These are phyloP conservation scores for Cataglyphis altisquamis DNA, from an alignment of 2,888 invertebrate genomes.

Conservation along the genomic window DNA sequence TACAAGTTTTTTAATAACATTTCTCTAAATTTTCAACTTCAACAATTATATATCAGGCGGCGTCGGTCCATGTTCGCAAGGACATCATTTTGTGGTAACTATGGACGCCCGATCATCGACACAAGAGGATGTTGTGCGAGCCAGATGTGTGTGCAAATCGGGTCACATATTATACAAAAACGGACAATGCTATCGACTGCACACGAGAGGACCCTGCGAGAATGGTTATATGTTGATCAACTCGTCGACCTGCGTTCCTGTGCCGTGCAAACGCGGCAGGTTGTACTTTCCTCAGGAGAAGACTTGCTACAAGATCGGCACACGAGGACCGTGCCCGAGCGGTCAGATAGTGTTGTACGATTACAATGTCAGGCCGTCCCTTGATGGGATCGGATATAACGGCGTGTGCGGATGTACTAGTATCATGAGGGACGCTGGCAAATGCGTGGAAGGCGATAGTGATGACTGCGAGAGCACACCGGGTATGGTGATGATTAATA, in stretches of 20 bases:
- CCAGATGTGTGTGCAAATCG: constrained; percentile 90
- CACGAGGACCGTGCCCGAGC: constrained; percentile 91
- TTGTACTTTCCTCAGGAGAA: constrained; percentile 92
- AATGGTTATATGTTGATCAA: constrained; percentile 90
- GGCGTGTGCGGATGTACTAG: constrained; percentile 92
- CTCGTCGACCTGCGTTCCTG: constrained; percentile 89
- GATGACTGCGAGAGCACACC: constrained; percentile 88
- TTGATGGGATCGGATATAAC: constrained; percentile 94
- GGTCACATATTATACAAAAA: constrained; percentile 89
- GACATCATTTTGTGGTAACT: constrained; percentile 90
- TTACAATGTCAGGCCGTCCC: constrained; percentile 91
- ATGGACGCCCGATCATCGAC: constrained; percentile 51
- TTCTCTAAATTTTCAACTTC: background rate
- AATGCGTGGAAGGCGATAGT: constrained; percentile 81
- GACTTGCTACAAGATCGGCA: constrained; percentile 93
- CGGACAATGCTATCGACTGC: constrained; percentile 92
- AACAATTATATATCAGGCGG: constrained; percentile 88
- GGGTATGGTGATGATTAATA: constrained; percentile 90
- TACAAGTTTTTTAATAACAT: background rate
- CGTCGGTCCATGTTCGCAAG: constrained; percentile 91
- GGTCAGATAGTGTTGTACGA: constrained; percentile 94
- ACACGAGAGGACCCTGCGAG: constrained; percentile 93
- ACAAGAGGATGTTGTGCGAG: constrained; percentile 83
- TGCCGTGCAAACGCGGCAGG: constrained; percentile 92
- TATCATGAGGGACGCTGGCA: constrained; percentile 82